Conservation (phyloP, 35 echinoderm and acorn worm genomes). For the Ophiothrix spiculata region DNA sequence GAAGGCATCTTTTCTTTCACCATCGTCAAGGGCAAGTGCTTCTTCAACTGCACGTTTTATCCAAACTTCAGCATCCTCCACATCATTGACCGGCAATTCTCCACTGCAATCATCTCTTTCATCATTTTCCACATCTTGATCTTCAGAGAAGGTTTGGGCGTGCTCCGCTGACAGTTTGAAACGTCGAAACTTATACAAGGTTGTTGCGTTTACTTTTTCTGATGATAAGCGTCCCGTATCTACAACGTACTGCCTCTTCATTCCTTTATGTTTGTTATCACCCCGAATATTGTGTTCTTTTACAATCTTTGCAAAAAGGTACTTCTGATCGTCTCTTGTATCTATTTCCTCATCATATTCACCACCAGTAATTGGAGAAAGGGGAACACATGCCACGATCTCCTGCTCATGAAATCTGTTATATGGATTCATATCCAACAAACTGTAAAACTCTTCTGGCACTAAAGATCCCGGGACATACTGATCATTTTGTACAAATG, state of each 20-base stretch:
- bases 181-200: conserved; percentile 2
- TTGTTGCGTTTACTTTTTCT: neutral
- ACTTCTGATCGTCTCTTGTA: neutral
- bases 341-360: neutral
- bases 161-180: neutral
- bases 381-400: conserved; percentile 17
- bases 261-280: too few relatives aligned
- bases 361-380: too few relatives aligned
- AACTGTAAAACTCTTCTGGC: neutral
- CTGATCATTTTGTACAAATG: neutral
- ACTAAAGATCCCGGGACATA: conserved; percentile 14
- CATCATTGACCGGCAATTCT: too few relatives aligned
- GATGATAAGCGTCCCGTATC: conserved; percentile 7
- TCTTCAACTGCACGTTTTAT: too few relatives aligned
- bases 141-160: too few relatives aligned
- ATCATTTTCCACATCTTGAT: too few relatives aligned
- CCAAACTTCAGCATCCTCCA: too few relatives aligned
- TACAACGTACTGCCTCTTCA: too few relatives aligned
- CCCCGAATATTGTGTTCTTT: neutral
- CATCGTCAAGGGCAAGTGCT: too few relatives aligned
- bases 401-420: conserved; percentile 12
- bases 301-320: conserved; percentile 36
- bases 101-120: too few relatives aligned
- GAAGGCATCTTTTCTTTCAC: too few relatives aligned
- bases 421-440: conserved; percentile 15